Base-by-base conservation (phyloP, 2,113 vertebrate species). In the Charadrius vociferus region DNA sequence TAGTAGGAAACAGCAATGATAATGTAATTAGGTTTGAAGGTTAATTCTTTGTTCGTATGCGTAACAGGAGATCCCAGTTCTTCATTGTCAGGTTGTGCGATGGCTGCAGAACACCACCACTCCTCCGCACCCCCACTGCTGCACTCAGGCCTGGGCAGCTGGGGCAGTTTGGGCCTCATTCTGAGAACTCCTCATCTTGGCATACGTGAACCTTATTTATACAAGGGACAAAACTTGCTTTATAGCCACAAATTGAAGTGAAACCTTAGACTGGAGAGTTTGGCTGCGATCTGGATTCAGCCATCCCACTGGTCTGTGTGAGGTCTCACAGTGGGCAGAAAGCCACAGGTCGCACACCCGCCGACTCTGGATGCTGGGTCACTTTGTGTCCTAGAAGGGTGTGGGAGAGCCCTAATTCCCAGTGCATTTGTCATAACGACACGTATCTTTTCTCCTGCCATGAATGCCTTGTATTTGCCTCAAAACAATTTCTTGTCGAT, bases 401-500 rank as follows among this genome's bases (percentile, higher is more conserved):
- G 3, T 12, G 12, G 32, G 45, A 80, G 26, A 88, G 17, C 23
- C n/a, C 32, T 45, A 19, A 62, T 55, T 81, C 13, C 37, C 37
- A 9, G 30, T 59, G 18, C 1, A 0, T 58, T 74, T 87, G 21
- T 81, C 43, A 4, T 34, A 62, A 49, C 0, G 2, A 36, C 23
- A 12, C 1, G 1, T 0, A 0, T 43, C 50, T 62, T 86, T 68
- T 53, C 36, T 91, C 41, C 30, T 23, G 8, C 32, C 14, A 3
- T 36, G 20, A 34, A 21, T 29, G 11, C 11, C 39, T 74, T 45
- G 5, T 32, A 21, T 62, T 74, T 86, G 17, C 56, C 71, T 81
- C 80, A 67, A n/a, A 86, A 22, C 0, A 1, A 61, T 79, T 91
- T 53, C 7, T 53, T 56, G 10, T n/a, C 37, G 45, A 29, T 50